These are phyloP conservation scores for Scaptomyza caliginosa DNA, from an alignment of 2,888 invertebrate genomes.

Conservation along the genomic window DNA sequence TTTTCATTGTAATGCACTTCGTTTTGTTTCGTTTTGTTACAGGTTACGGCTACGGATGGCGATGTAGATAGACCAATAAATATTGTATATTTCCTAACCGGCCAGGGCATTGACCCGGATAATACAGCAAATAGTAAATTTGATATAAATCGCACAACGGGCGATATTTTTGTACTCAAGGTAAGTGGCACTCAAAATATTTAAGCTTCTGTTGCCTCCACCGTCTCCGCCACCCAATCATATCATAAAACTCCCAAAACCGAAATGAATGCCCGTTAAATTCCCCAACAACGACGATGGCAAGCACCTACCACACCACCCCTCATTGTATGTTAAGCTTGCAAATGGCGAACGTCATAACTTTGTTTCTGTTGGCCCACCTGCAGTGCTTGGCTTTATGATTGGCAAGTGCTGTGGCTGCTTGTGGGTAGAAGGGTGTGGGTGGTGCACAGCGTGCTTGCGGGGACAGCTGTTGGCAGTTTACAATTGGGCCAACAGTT, in stretches of 20 bases:
- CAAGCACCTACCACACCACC: not conserved
- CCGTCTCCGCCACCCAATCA: not conserved
- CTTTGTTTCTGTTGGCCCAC: constrained; percentile 25
- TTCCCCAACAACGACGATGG: constrained; percentile 32
- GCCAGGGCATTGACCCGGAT: constrained; percentile 98
- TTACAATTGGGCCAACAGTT: constrained; percentile 66
- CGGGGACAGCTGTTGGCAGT: constrained; percentile 42
- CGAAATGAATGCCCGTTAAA: constrained; percentile 51
- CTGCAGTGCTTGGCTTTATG: constrained; percentile 31
- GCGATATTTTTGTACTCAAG: constrained; percentile 97
- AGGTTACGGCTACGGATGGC: constrained; percentile 99
- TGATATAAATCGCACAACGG: constrained; percentile 97
- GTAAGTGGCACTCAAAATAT: constrained; percentile 85
- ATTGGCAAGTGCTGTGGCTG: constrained; percentile 23
- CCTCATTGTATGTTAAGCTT: constrained; percentile 16
- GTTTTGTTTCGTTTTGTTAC: constrained; percentile 46
- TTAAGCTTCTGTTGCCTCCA: constrained; percentile 35
- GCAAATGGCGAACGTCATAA: constrained; percentile 50
- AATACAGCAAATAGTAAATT: constrained; percentile 98
- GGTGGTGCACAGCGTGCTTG: not conserved
- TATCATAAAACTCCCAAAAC: constrained; percentile 27
- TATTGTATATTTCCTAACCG: constrained; percentile 97
- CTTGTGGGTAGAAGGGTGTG: no score
- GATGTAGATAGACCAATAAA: constrained; percentile 97
- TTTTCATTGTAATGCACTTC: constrained; percentile 47